Conservation (phyloP, 1,140 invertebrate genomes). For the Eulimnadia texana region DNA sequence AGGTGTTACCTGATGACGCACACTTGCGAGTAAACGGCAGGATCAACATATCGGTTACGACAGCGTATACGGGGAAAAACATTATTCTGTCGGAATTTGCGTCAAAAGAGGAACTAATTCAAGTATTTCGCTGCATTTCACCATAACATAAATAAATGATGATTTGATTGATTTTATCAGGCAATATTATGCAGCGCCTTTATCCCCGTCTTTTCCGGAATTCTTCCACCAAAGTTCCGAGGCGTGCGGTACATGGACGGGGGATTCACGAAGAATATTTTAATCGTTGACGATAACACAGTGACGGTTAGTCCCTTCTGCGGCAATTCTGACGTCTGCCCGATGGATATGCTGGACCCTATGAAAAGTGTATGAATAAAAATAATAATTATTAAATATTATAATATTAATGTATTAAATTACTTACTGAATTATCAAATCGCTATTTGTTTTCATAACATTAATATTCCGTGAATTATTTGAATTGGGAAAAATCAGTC, state of each 20-base stretch:
- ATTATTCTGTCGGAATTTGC: slow-evolving; percentile 84
- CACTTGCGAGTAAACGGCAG: slow-evolving; percentile 77
- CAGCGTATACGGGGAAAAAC: slow-evolving; percentile 86
- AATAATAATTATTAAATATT: neutral
- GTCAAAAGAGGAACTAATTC: slow-evolving; percentile 79
- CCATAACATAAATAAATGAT: no score
- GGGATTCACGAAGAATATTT: slow-evolving; percentile 89
- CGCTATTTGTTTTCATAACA: no score
- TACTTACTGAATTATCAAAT: no score
- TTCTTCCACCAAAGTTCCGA: slow-evolving; percentile 73
- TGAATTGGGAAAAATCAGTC: no score
- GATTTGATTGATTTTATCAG: slow-evolving; percentile 30
- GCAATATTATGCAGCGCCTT: slow-evolving; percentile 85
- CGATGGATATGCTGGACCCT: slow-evolving; percentile 5
- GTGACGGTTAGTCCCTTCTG: slow-evolving; percentile 95
- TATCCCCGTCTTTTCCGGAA: slow-evolving; percentile 90
- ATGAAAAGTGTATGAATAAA: slow-evolving; percentile 20
- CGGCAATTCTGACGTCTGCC: slow-evolving; percentile 96
- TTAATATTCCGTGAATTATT: no score
- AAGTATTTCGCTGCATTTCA: slow-evolving; percentile 39
- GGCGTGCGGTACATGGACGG: slow-evolving; percentile 92
- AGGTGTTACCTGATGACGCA: slow-evolving; percentile 76
- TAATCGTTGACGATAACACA: slow-evolving; percentile 82
- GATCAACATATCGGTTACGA: slow-evolving; percentile 84
- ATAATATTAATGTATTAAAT: no score